These are phyloP conservation scores for Capra hircus DNA, from an alignment of 2,113 vertebrate genomes.

Conservation along the genomic window DNA sequence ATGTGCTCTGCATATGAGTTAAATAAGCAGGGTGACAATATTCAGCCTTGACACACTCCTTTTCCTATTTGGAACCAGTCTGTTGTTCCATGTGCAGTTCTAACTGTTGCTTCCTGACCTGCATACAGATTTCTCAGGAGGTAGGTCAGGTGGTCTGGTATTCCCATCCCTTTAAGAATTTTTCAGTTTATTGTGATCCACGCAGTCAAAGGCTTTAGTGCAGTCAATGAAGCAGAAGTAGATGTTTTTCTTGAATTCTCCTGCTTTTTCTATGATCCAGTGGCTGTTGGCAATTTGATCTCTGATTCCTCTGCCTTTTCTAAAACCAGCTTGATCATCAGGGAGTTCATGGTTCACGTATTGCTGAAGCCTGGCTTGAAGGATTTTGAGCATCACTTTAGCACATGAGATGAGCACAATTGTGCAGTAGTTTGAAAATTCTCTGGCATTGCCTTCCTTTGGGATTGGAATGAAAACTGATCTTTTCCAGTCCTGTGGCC, in stretches of 20 bases:
- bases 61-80: neutral
- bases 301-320: neutral
- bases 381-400: neutral
- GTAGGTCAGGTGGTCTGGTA: neutral
- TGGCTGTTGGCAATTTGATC: neutral
- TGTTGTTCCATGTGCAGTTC: neutral
- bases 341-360: neutral
- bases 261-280: neutral
- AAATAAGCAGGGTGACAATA: neutral
- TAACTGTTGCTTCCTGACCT: neutral
- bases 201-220: neutral
- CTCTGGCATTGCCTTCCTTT: neutral
- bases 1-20: neutral
- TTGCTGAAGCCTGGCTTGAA: neutral
- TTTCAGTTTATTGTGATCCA: neutral
- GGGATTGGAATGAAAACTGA: neutral
- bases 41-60: accelerated
- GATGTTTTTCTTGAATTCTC: neutral
- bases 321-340: neutral
- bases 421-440: neutral
- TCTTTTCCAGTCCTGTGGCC: neutral
- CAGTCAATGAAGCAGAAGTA: neutral
- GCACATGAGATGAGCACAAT: accelerated
- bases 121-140: neutral
- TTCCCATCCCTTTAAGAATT: neutral